These are phyloP conservation scores for Leptinotarsa juncta DNA, from an alignment of 2,888 invertebrate species.

Conservation along the genomic window DNA sequence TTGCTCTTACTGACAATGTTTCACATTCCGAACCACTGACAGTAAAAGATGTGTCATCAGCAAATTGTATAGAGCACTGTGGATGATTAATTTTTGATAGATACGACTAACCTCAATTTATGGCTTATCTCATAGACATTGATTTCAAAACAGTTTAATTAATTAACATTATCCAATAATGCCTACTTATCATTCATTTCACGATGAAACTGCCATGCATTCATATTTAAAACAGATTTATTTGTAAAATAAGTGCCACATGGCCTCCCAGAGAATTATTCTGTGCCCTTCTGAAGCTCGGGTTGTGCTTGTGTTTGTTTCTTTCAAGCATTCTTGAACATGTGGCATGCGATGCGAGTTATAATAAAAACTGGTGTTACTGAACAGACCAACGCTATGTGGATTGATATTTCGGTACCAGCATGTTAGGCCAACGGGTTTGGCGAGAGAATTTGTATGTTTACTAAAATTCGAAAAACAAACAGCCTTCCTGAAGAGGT, in stretches of 20 bases:
- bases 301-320: slow-evolving; percentile 11
- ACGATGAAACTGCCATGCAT: not conserved
- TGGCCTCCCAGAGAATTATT: not conserved
- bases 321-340: slow-evolving; percentile 22
- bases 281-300: not conserved
- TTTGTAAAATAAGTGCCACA: not conserved
- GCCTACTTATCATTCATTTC: too few species aligned
- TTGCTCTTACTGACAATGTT: too few species aligned
- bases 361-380: slow-evolving; percentile 17
- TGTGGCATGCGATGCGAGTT: slow-evolving; percentile 16
- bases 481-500: not conserved
- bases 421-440: slow-evolving; percentile 3
- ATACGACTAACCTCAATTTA: too few species aligned
- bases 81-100: too few species aligned
- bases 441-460: not conserved
- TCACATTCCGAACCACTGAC: too few species aligned
- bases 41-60: too few species aligned
- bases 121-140: too few species aligned
- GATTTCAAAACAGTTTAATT: too few species aligned
- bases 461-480: not conserved
- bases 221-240: not conserved
- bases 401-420: slow-evolving; percentile 22
- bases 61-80: too few species aligned
- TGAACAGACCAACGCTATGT: slow-evolving; percentile 27
- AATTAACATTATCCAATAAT: too few species aligned